Conservation (phyloP, 2,113 vertebrate species). For the Pagrus major region DNA sequence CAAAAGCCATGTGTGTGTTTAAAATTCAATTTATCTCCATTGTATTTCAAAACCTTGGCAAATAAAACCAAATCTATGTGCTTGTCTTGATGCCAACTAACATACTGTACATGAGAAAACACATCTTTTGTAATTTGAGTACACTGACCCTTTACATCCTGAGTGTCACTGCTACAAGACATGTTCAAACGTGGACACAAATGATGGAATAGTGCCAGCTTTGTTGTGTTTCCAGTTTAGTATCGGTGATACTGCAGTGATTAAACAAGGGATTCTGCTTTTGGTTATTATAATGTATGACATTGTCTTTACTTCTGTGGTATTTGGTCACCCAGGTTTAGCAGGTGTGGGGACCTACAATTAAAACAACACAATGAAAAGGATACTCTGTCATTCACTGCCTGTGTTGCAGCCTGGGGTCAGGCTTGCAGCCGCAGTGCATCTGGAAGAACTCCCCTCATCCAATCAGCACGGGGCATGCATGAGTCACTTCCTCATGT, state of each 20-base stretch:
- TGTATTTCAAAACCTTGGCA: background rate
- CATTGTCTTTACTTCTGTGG: background rate
- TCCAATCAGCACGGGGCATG: conserved; percentile 65
- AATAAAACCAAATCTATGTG: background rate
- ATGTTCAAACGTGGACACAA: background rate
- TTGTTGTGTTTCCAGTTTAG: background rate
- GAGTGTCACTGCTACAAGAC: background rate
- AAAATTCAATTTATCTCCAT: background rate
- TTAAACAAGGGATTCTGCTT: background rate
- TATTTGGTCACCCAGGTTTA: conserved; percentile 28
- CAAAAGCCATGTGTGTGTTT: too few relatives aligned
- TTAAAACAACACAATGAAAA: conserved; percentile 36
- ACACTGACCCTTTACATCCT: background rate
- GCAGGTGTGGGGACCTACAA: conserved; percentile 5
- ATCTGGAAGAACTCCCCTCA: conserved; percentile 32
- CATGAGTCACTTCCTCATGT: conserved; percentile 64
- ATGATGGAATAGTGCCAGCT: background rate
- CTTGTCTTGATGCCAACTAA: background rate
- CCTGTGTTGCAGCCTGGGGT: conserved; percentile 10
- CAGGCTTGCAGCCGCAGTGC: conserved; percentile 3
- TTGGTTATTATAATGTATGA: background rate
- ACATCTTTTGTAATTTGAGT: background rate
- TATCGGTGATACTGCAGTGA: background rate
- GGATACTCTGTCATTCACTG: background rate
- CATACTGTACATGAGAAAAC: background rate